Percentiles rank a stretch among this genome's conserved stretches.
Evolutionary conservation across 2,113 vertebrate genomes (phyloP).

Genomic region (Paramisgurnus dabryanus): DNA sequence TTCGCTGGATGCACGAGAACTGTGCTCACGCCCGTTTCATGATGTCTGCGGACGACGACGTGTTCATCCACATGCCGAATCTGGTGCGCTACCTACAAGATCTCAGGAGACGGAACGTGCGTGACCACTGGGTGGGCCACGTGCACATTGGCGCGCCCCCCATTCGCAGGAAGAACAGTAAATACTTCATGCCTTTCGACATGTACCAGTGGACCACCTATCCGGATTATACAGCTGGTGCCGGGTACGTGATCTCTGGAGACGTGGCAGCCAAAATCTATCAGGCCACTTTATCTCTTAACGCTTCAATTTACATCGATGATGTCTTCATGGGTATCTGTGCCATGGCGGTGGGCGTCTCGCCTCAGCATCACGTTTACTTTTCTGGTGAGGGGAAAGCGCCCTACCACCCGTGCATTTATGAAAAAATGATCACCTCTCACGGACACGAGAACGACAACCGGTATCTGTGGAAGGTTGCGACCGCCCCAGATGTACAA

Average conservation of each 20-base stretch:
- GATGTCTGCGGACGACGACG: slow-evolving; percentile 93
- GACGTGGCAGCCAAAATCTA: slow-evolving; percentile 88
- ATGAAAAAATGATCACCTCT: slow-evolving; percentile 93
- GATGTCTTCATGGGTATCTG: slow-evolving; percentile 98
- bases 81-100: slow-evolving; percentile 82
- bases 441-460: slow-evolving; percentile 85
- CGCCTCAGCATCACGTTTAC: slow-evolving; percentile 83
- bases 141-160: slow-evolving; percentile 88
- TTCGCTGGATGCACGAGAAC: slow-evolving; percentile 84
- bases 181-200: slow-evolving; percentile 85
- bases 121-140: slow-evolving; percentile 87
- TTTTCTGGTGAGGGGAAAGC: slow-evolving; percentile 90
- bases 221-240: slow-evolving; percentile 92
- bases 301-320: slow-evolving; percentile 89
- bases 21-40: slow-evolving; percentile 88
- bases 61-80: slow-evolving; percentile 93
- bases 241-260: slow-evolving; percentile 85
- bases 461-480: slow-evolving; percentile 80
- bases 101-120: slow-evolving; percentile 70
- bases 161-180: slow-evolving; percentile 80
- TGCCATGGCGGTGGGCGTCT: slow-evolving; percentile 84
- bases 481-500: slow-evolving; percentile 74
- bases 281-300: slow-evolving; percentile 80
- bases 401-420: slow-evolving; percentile 89
- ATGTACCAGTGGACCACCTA: slow-evolving; percentile 91